phyloP scores from a whole-genome alignment of 2,797 vertebrate genomes.

The Momotus momota region DNA sequence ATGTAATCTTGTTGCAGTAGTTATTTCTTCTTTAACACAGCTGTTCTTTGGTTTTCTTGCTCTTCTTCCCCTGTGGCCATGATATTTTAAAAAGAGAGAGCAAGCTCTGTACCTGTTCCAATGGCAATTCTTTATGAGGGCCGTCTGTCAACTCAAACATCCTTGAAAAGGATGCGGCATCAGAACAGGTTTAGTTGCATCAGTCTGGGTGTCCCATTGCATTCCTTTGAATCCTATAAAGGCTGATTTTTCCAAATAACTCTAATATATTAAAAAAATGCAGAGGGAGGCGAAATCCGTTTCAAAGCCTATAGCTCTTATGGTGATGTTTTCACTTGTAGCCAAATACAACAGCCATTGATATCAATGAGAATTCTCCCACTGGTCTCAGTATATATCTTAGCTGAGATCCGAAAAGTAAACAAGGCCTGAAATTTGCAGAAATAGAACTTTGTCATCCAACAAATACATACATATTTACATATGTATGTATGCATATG shows the following conservation, averaged over 20 bases:
- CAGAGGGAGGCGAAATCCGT: background rate
- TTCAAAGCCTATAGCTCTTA: background rate
- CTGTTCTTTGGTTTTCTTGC: background rate
- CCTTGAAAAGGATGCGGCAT: background rate
- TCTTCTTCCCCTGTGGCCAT: background rate
- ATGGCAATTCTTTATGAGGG: background rate
- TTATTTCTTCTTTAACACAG: background rate
- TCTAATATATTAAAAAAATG: background rate
- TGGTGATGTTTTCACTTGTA: background rate
- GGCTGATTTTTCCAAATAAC: background rate
- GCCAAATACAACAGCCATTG: background rate
- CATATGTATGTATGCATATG: no score
- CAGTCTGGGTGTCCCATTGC: background rate
- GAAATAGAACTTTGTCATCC: background rate
- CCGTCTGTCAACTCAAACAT: background rate
- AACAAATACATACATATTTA: background rate
- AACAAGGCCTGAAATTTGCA: background rate
- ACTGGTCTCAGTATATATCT: background rate
- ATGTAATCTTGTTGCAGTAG: background rate
- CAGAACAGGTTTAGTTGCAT: background rate
- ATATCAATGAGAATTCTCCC: background rate
- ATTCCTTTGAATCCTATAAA: background rate
- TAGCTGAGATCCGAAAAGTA: background rate
- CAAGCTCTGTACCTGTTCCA: background rate
- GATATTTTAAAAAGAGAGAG: background rate